phyloP scores from a whole-genome alignment of 2,113 vertebrate species.

The Malurus alboscapulatus region DNA sequence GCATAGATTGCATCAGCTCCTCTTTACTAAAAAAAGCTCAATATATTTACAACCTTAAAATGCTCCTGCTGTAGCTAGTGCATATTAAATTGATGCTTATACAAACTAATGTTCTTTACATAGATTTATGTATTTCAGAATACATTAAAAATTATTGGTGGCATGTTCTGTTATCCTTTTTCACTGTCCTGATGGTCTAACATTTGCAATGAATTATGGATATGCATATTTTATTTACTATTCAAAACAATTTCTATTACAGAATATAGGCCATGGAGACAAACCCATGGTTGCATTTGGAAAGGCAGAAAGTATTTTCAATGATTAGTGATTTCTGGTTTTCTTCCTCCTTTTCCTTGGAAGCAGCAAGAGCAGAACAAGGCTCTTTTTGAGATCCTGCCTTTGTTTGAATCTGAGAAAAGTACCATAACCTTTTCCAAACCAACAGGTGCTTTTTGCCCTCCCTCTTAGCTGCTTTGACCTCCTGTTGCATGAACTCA shows the following conservation, averaged over 20 bases:
- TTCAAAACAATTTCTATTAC: neutral
- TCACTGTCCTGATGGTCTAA: neutral
- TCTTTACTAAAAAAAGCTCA: slow-evolving; percentile 61
- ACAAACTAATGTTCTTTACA: slow-evolving; percentile 58
- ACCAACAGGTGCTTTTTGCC: neutral
- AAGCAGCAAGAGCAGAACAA: neutral
- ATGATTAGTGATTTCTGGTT: neutral
- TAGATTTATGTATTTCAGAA: slow-evolving; percentile 43
- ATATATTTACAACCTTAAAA: slow-evolving; percentile 59
- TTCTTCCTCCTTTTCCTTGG: neutral
- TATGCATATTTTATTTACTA: neutral
- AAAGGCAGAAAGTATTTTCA: neutral
- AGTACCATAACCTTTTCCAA: neutral
- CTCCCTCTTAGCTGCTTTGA: neutral
- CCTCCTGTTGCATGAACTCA: neutral
- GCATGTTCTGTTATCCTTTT: slow-evolving; percentile 39
- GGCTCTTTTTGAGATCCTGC: neutral
- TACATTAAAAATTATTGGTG: slow-evolving; percentile 57
- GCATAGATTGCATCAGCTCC: slow-evolving; percentile 18
- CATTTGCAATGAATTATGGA: neutral
- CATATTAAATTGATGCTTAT: slow-evolving; percentile 30
- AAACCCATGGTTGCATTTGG: neutral
- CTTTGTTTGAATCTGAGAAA: neutral
- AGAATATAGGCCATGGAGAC: neutral
- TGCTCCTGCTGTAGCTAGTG: slow-evolving; percentile 10